phyloP scores from a whole-genome alignment of 2,888 invertebrate species.

The Oscheius sp. region DNA sequence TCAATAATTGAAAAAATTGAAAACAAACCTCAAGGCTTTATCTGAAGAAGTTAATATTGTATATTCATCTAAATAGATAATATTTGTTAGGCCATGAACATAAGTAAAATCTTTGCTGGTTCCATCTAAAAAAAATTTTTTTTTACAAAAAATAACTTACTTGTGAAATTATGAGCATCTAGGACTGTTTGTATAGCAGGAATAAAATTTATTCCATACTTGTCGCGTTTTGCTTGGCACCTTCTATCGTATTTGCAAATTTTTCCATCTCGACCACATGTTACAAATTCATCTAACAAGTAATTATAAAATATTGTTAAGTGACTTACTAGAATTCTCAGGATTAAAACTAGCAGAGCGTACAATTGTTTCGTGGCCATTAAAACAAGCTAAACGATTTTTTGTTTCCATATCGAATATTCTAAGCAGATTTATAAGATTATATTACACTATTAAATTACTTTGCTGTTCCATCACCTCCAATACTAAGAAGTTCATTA shows the following conservation, averaged over 20 bases:
- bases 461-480: conserved; percentile 22
- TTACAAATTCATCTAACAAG: conserved; percentile 14
- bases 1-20: neutral
- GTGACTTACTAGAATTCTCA: neutral
- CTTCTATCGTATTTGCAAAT: conserved; percentile 11
- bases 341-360: conserved; percentile 18
- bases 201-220: neutral
- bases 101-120: neutral
- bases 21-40: conserved; percentile 9
- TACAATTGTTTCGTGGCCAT: conserved; percentile 14
- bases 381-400: neutral
- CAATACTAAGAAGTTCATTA: conserved; percentile 16
- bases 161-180: conserved; percentile 6
- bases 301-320: neutral
- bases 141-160: neutral
- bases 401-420: conserved; percentile 19
- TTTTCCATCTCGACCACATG: conserved; percentile 22
- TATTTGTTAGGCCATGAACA: conserved; percentile 13
- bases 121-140: neutral
- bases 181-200: neutral
- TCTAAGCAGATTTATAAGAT: neutral
- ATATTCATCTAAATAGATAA: conserved; percentile 15
- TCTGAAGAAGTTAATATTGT: conserved; percentile 3
- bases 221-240: conserved; percentile 5
- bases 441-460: too few species aligned